These are phyloP conservation scores for Physocephala rufipes DNA, from an alignment of 2,888 invertebrate species.

Conservation along the genomic window DNA sequence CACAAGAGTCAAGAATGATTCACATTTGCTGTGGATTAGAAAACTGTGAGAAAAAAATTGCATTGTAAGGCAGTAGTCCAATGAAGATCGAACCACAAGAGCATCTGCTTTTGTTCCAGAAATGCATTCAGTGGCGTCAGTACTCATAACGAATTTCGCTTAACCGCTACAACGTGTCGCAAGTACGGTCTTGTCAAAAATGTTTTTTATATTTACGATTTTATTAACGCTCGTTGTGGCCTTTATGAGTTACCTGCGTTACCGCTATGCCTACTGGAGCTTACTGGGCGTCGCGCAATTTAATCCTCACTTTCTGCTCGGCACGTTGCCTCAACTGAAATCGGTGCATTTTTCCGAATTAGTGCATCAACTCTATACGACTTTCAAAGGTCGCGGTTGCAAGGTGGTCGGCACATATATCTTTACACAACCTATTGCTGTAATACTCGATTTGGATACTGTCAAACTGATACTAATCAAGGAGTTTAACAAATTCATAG, in stretches of 20 bases:
- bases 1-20: too few relatives aligned
- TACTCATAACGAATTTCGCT: background rate
- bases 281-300: conserved; percentile 48
- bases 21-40: too few relatives aligned
- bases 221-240: conserved; percentile 42
- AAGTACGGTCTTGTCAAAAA: conserved; percentile 25
- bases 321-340: conserved; percentile 48
- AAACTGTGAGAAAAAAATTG: background rate
- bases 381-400: conserved; percentile 48
- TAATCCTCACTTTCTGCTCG: conserved; percentile 48
- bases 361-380: conserved; percentile 52
- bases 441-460: conserved; percentile 57
- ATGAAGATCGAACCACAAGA: background rate
- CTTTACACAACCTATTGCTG: conserved; percentile 50
- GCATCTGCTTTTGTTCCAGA: background rate
- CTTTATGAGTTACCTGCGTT: conserved; percentile 45
- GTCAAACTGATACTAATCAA: conserved; percentile 60
- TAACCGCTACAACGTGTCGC: background rate
- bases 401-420: conserved; percentile 54
- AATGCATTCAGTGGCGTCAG: background rate
- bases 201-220: conserved; percentile 48
- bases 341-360: conserved; percentile 46
- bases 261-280: conserved; percentile 53
- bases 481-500: conserved; percentile 62
- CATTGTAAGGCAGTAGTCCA: background rate